Conservation (phyloP, 1,140 invertebrate species). For the Leptinotarsa lineolata region DNA sequence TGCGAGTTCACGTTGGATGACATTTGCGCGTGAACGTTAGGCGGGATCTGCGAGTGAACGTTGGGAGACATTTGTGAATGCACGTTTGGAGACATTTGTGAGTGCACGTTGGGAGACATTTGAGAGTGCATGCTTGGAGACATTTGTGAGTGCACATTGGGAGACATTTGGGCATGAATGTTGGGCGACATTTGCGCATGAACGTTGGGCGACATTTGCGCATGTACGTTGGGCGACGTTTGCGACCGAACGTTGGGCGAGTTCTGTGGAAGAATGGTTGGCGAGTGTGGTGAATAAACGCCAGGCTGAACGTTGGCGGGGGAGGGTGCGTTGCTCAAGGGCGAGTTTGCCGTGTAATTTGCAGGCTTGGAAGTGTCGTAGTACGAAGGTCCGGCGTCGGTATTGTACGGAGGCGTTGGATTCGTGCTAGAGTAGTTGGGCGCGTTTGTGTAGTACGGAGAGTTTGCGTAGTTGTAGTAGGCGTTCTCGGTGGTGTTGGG, state of each 20-base stretch:
- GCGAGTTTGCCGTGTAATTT: slow-evolving; percentile 45
- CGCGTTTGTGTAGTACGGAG: slow-evolving; percentile 48
- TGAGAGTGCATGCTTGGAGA: slow-evolving; percentile 30
- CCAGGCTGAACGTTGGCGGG: slow-evolving; percentile 36
- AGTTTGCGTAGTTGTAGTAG: slow-evolving; percentile 47
- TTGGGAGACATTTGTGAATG: slow-evolving; percentile 27
- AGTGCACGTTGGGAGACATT: slow-evolving; percentile 28
- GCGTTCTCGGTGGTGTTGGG: slow-evolving; percentile 45
- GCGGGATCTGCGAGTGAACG: slow-evolving; percentile 19
- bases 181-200: slow-evolving; percentile 26
- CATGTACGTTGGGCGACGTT: slow-evolving; percentile 26
- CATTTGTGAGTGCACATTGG: slow-evolving; percentile 22
- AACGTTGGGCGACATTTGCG: slow-evolving; percentile 24
- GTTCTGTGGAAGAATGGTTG: slow-evolving; percentile 34
- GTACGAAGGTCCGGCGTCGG: slow-evolving; percentile 33
- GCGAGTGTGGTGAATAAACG: slow-evolving; percentile 29
- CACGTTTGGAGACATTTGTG: slow-evolving; percentile 33
- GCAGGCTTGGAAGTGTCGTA: slow-evolving; percentile 51
- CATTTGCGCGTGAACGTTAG: slow-evolving; percentile 19
- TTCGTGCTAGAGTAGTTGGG: slow-evolving; percentile 51
- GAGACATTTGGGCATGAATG: background rate
- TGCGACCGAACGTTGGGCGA: slow-evolving; percentile 32
- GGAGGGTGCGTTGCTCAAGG: slow-evolving; percentile 40
- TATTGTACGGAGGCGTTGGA: slow-evolving; percentile 45
- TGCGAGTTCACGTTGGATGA: slow-evolving; percentile 16